Conservation (phyloP, 2,113 vertebrate species). For the Phrynosoma blainvillii region DNA sequence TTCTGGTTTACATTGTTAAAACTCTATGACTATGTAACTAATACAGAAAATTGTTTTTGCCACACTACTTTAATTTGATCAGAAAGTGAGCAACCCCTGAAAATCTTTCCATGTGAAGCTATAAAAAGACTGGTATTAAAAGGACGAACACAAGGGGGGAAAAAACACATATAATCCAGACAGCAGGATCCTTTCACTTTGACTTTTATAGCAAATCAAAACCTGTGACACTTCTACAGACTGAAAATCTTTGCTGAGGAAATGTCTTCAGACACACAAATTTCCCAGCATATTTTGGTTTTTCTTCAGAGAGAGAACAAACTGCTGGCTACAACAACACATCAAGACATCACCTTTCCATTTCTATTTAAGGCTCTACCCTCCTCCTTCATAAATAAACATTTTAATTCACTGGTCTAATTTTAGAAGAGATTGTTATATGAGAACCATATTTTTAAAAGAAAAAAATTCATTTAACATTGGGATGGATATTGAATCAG, state of each 20-base stretch:
- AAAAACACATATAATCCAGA: background rate
- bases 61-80: conserved; percentile 16
- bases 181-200: conserved; percentile 12
- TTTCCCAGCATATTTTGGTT: background rate
- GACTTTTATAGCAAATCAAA: conserved; percentile 15
- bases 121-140: conserved; percentile 29
- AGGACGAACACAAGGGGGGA: background rate
- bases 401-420: background rate
- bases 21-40: background rate
- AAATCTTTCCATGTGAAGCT: conserved; percentile 29
- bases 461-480: too few relatives aligned
- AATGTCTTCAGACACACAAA: conserved; percentile 5
- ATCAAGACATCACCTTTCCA: background rate
- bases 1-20: background rate
- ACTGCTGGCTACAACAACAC: background rate
- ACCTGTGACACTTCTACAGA: background rate
- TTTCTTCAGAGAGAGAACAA: background rate
- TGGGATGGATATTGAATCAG: background rate
- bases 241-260: conserved; percentile 30
- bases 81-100: conserved; percentile 18
- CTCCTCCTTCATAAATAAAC: background rate
- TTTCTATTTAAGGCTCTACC: too few relatives aligned
- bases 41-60: conserved; percentile 18
- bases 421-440: background rate
- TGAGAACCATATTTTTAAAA: background rate